Percentiles rank a stretch among this genome's conserved stretches.
phyloP scores from a whole-genome alignment of 2,797 vertebrate genomes.

The Apogon talboti region DNA sequence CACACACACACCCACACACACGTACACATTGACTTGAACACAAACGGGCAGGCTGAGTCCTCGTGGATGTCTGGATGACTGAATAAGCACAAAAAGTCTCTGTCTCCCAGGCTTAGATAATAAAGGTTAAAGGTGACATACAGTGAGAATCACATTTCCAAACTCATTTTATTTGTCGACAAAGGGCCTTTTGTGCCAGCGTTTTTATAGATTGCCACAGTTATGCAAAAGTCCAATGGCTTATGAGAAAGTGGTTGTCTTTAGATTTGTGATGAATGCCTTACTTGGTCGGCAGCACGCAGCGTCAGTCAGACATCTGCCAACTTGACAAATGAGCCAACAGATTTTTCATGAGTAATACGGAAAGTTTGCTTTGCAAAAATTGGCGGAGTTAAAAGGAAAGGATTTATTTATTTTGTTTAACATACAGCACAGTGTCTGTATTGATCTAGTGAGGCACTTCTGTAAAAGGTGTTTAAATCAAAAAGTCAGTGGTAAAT shows the following conservation, averaged over 20 bases:
- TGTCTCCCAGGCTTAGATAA: constrained; percentile 28
- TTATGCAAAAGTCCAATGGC: neutral
- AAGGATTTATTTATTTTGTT: no score
- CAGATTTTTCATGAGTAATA: neutral
- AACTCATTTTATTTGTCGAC: constrained; percentile 12
- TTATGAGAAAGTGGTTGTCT: neutral
- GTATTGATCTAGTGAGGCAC: no score
- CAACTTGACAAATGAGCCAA: constrained; percentile 14
- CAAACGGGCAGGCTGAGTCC: constrained; percentile 28
- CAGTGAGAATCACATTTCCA: constrained; percentile 36
- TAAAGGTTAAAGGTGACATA: constrained; percentile 36
- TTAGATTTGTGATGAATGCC: constrained; percentile 2
- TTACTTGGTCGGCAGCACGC: constrained; percentile 1
- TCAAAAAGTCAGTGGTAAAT: no score
- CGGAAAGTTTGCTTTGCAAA: neutral
- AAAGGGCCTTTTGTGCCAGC: constrained; percentile 30
- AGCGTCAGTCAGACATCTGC: neutral
- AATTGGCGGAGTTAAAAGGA: no score
- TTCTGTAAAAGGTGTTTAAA: no score
- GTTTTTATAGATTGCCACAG: neutral
- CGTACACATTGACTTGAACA: constrained; percentile 23
- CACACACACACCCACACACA: constrained; percentile 5
- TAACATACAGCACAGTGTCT: no score
- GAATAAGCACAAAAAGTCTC: constrained; percentile 49
- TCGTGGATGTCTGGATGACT: constrained; percentile 42